These are phyloP conservation scores for Glandiceps talaboti DNA, from an alignment of 53 echinoderm and acorn worm species.

Conservation along the genomic window DNA sequence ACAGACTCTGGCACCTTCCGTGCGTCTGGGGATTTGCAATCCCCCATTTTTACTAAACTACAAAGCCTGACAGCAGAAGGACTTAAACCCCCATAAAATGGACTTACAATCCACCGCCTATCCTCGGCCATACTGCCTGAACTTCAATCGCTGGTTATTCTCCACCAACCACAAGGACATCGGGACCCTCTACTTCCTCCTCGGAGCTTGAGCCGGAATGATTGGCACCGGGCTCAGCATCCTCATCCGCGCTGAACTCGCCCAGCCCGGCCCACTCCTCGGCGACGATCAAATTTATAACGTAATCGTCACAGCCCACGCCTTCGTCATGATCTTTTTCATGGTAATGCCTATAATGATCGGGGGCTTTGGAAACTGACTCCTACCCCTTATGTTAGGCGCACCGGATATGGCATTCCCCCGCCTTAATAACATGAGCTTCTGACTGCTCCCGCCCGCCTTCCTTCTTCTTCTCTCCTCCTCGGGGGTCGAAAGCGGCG, in stretches of 20 bases:
- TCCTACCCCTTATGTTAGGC: conserved; percentile 56
- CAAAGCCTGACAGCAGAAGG: too few relatives aligned
- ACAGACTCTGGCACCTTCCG: too few relatives aligned
- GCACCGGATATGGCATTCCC: conserved; percentile 76
- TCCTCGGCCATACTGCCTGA: too few relatives aligned
- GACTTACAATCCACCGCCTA: too few relatives aligned
- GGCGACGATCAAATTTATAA: conserved; percentile 64
- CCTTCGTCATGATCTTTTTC: conserved; percentile 62
- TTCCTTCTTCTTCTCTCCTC: conserved; percentile 48
- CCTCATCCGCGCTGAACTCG: conserved; percentile 51
- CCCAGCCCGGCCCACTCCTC: conserved; percentile 46
- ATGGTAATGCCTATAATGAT: conserved; percentile 83
- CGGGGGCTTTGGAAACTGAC: conserved; percentile 63
- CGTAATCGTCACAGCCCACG: conserved; percentile 61
- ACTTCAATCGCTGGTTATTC: conserved; percentile 59
- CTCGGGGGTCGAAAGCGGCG: conserved; percentile 57
- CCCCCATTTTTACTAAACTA: too few relatives aligned
- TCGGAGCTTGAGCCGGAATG: conserved; percentile 64
- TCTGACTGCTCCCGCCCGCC: conserved; percentile 56
- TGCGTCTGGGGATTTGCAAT: too few relatives aligned
- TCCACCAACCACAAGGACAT: conserved; percentile 82
- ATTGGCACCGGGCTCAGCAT: conserved; percentile 54
- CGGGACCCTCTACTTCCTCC: conserved; percentile 46
- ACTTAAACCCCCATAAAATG: too few relatives aligned
- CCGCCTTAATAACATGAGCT: conserved; percentile 70